Evolutionary conservation across 2,797 vertebrate genomes (phyloP).

Genomic region (Miichthys miiuy): DNA sequence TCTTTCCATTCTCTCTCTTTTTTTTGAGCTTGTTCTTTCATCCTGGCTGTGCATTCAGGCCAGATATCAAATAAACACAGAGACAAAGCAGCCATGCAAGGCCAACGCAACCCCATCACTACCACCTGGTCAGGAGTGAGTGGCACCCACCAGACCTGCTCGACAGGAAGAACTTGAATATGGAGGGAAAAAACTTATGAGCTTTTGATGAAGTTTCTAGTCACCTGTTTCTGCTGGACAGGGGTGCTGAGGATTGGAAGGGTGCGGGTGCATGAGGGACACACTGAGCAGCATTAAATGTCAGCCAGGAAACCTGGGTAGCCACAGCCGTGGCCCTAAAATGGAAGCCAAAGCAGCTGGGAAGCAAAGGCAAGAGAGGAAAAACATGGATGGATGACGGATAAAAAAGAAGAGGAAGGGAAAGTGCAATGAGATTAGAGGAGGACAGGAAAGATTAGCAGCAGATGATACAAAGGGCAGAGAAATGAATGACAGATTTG

Average conservation of each 20-base stretch:
- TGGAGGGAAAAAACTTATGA: slow-evolving; percentile 1
- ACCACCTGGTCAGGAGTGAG: slow-evolving; percentile 34
- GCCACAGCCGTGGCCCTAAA: slow-evolving; percentile 34
- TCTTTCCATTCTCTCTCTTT: slow-evolving; percentile 29
- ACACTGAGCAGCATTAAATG: slow-evolving; percentile 54
- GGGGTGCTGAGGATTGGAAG: slow-evolving; percentile 9
- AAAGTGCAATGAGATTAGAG: slow-evolving; percentile 35
- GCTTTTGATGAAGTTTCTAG: neutral
- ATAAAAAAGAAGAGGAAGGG: slow-evolving; percentile 12
- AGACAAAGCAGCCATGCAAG: slow-evolving; percentile 58
- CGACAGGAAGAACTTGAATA: slow-evolving; percentile 9
- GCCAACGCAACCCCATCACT: slow-evolving; percentile 11
- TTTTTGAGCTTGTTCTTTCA: slow-evolving; percentile 45
- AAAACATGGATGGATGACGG: slow-evolving; percentile 15
- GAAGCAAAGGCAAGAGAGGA: slow-evolving; percentile 3
- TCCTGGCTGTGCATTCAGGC: slow-evolving; percentile 32
- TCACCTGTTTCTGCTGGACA: slow-evolving; percentile 41
- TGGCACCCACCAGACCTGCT: slow-evolving; percentile 31
- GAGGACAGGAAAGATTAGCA: slow-evolving; percentile 45
- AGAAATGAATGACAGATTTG: slow-evolving; percentile 31
- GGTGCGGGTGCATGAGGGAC: slow-evolving; percentile 8
- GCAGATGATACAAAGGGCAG: slow-evolving; percentile 20
- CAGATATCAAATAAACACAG: slow-evolving; percentile 70
- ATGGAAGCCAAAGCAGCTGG: slow-evolving; percentile 45
- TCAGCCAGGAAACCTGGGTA: slow-evolving; percentile 61